These are phyloP conservation scores for Tarsius wallacei DNA, from an alignment of 2,797 vertebrate species.

Conservation along the genomic window DNA sequence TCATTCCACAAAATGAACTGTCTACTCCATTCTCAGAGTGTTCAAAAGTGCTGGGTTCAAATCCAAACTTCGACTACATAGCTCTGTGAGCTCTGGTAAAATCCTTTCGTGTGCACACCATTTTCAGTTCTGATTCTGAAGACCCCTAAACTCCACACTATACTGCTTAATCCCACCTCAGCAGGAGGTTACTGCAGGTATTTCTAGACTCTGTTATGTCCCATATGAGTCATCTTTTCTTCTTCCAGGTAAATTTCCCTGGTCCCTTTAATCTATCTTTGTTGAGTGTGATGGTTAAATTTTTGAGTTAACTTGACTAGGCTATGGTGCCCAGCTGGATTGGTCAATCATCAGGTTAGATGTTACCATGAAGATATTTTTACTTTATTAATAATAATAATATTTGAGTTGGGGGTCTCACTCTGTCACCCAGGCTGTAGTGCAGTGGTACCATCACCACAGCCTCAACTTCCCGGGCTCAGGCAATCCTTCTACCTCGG, in stretches of 20 bases:
- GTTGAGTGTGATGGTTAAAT: background rate
- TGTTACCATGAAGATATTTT: background rate
- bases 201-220: background rate
- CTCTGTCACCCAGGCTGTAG: too few relatives aligned
- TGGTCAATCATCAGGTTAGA: background rate
- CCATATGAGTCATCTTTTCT: background rate
- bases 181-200: background rate
- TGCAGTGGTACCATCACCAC: too few relatives aligned
- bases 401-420: too few relatives aligned
- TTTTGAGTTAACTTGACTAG: background rate
- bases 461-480: too few relatives aligned
- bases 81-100: background rate
- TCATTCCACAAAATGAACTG: background rate
- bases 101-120: background rate
- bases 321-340: too few relatives aligned
- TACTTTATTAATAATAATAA: background rate
- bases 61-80: too few relatives aligned
- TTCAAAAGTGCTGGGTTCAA: background rate
- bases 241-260: background rate
- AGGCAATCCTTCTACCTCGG: too few relatives aligned
- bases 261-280: background rate
- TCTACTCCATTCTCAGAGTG: background rate
- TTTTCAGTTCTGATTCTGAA: background rate
- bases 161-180: background rate
- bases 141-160: background rate